Percentiles rank a stretch among this genome's conserved stretches.
phyloP scores from a whole-genome alignment of 2,113 vertebrate species.

The Salvelinus alpinus region DNA sequence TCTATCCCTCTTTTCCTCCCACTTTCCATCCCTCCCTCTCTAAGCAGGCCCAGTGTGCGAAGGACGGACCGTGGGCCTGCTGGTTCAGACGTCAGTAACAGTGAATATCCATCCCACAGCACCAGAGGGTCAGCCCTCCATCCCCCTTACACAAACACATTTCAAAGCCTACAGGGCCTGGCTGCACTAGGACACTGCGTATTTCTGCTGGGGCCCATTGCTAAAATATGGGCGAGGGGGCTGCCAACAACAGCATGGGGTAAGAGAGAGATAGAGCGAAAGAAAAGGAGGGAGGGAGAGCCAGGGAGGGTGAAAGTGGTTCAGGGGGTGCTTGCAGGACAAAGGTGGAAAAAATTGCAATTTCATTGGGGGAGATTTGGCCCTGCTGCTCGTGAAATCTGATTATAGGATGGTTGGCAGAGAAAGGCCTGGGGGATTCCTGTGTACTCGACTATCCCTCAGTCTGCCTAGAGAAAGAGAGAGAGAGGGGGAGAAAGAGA shows the following conservation, averaged over 20 bases:
- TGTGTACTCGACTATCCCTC: constrained; percentile 6
- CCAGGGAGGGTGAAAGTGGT: constrained; percentile 28
- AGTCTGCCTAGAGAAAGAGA: background rate
- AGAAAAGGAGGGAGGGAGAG: background rate
- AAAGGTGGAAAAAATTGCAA: constrained; percentile 15
- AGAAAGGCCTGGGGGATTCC: background rate
- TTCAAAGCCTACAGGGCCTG: constrained; percentile 46
- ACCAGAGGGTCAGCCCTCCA: constrained; percentile 14
- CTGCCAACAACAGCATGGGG: constrained; percentile 63
- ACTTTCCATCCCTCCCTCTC: background rate
- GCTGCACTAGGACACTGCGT: constrained; percentile 41
- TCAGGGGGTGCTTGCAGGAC: constrained; percentile 31
- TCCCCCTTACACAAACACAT: constrained; percentile 26
- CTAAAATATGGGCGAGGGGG: constrained; percentile 36
- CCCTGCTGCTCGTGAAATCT: constrained; percentile 50
- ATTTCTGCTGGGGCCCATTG: constrained; percentile 45
- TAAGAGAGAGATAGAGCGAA: background rate
- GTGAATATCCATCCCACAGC: constrained; percentile 35
- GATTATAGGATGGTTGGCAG: constrained; percentile 31
- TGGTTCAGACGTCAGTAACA: constrained; percentile 25
- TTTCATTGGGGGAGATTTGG: constrained; percentile 35
- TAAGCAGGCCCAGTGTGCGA: background rate
- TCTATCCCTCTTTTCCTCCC: too few relatives aligned
- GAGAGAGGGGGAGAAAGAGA: background rate
- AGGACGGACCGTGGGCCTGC: constrained; percentile 13